phyloP scores from a whole-genome alignment of 2,113 vertebrate species.

The Oryzias woworae region DNA sequence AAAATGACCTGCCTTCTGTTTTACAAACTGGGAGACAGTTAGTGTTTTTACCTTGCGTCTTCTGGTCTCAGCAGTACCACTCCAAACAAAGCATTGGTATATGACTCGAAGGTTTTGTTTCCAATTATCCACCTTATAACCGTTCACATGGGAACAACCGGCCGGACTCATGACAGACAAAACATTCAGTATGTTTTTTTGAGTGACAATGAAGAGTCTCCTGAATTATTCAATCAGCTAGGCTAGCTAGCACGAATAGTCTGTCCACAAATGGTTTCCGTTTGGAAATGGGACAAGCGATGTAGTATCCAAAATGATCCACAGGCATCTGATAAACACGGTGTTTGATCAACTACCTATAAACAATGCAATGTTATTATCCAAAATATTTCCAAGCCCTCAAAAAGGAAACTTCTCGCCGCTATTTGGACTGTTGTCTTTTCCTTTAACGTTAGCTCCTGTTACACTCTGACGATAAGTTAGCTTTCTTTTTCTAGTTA shows the following conservation, averaged over 20 bases:
- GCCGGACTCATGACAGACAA: conserved; percentile 91
- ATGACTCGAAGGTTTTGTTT: conserved; percentile 97
- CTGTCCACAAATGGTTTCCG: conserved; percentile 74
- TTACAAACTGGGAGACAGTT: conserved; percentile 41
- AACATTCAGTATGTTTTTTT: conserved; percentile 74
- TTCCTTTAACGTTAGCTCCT: conserved; percentile 60
- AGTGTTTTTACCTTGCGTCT: conserved; percentile 87
- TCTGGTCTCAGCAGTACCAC: conserved; percentile 92
- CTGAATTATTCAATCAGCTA: conserved; percentile 62
- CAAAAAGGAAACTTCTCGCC: conserved; percentile 37
- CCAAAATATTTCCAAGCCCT: conserved; percentile 26
- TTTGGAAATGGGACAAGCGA: conserved; percentile 76
- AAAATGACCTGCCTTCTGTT: conserved; percentile 28
- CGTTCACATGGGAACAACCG: conserved; percentile 96
- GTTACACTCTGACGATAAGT: conserved; percentile 74
- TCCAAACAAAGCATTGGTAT: conserved; percentile 99
- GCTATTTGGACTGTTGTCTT: conserved; percentile 68
- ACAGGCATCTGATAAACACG: conserved; percentile 68
- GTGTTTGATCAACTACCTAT: conserved; percentile 29
- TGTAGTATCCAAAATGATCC: conserved; percentile 72
- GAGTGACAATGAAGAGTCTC: conserved; percentile 71
- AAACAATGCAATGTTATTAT: conserved; percentile 36
- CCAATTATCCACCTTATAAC: conserved; percentile 99
- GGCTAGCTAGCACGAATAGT: conserved; percentile 70
- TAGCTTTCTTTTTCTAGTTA: conserved; percentile 77